Evolutionary conservation across 2,113 vertebrate species (phyloP).

Genomic region (Leptocoma aspasia): DNA sequence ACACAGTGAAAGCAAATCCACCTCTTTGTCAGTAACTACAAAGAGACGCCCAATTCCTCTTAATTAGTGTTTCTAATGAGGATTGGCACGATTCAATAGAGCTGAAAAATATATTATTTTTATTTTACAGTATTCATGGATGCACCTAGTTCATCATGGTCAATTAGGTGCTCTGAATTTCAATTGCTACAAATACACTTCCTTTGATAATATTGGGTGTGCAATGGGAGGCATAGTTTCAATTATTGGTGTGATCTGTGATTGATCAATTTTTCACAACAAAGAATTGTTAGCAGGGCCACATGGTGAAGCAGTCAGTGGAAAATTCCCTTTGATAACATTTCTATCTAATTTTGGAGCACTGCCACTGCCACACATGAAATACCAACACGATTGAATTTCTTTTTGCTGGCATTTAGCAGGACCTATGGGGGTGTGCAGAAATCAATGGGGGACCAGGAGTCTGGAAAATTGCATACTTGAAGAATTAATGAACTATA

Average conservation of each 20-base stretch:
- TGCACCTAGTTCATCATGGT: conserved; percentile 53
- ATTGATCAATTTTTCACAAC: conserved; percentile 67
- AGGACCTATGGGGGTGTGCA: conserved; percentile 56
- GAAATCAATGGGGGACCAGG: conserved; percentile 71
- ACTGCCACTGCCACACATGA: conserved; percentile 12
- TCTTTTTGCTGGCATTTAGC: conserved; percentile 66
- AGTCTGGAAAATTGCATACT: conserved; percentile 75
- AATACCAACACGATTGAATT: conserved; percentile 57
- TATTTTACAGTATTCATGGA: conserved; percentile 57
- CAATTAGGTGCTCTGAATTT: conserved; percentile 73
- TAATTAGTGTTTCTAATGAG: background rate
- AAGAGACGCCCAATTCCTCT: background rate
- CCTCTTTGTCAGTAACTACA: background rate
- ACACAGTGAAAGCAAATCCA: background rate
- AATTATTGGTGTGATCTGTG: conserved; percentile 28
- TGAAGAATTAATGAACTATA: conserved; percentile 77
- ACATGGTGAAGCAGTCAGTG: conserved; percentile 39
- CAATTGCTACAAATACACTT: conserved; percentile 52
- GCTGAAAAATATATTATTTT: background rate
- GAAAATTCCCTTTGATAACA: conserved; percentile 58
- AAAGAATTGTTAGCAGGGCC: conserved; percentile 44
- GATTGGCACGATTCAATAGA: background rate
- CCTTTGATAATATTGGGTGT: conserved; percentile 31
- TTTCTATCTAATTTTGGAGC: conserved; percentile 51
- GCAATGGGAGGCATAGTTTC: conserved; percentile 55